Conservation (phyloP, 2,113 vertebrate species). For the Larimichthys polyactis region DNA sequence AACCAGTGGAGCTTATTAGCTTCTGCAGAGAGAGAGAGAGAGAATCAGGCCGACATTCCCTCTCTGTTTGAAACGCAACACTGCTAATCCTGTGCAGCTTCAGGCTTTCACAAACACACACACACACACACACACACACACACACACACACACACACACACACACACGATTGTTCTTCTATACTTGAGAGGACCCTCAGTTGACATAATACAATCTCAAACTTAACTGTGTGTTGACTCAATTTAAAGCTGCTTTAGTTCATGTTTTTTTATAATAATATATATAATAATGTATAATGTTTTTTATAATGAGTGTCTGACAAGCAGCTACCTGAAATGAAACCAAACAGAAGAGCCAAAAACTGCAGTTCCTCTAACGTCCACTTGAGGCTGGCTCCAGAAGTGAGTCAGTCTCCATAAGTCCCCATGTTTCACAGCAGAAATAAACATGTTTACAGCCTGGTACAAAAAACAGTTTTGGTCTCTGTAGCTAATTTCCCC, state of each 20-base stretch:
- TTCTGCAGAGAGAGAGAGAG: constrained; percentile 48
- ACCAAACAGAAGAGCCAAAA: no score
- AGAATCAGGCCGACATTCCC: constrained; percentile 9
- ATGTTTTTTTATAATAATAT: no score
- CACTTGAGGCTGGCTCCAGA: no score
- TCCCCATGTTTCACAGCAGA: no score
- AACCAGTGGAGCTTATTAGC: constrained; percentile 63
- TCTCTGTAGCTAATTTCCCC: no score
- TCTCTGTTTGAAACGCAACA: constrained; percentile 47
- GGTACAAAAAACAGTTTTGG: no score
- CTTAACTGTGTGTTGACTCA: background rate
- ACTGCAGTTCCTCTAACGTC: no score
- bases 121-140: constrained; percentile 11
- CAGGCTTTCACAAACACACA: constrained; percentile 40
- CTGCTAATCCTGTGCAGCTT: constrained; percentile 65
- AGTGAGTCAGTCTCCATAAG: no score
- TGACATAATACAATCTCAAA: background rate
- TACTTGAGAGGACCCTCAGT: background rate
- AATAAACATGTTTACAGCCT: no score
- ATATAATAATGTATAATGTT: no score
- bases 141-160: constrained; percentile 27
- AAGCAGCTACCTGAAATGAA: no score
- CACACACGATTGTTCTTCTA: constrained; percentile 7
- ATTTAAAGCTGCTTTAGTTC: background rate
- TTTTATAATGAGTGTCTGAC: no score